These are phyloP conservation scores for Pogona vitticeps DNA, from an alignment of 2,113 vertebrate genomes.

Conservation along the genomic window DNA sequence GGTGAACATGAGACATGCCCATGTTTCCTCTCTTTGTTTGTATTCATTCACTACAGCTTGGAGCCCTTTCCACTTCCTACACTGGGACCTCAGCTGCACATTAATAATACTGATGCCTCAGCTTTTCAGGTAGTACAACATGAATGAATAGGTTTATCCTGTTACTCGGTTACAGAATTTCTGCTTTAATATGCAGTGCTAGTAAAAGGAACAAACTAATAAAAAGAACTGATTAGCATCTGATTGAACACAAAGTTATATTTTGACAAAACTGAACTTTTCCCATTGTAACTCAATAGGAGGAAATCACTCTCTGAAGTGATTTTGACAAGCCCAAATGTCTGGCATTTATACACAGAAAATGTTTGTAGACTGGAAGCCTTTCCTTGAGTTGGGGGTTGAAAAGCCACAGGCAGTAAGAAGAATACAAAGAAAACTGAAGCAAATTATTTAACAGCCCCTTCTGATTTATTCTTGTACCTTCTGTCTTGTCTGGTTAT, in stretches of 20 bases:
- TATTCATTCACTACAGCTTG: slow-evolving; percentile 15
- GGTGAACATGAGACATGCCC: slow-evolving; percentile 12
- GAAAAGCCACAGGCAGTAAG: not conserved
- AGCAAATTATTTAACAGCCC: not conserved
- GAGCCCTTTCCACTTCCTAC: slow-evolving; percentile 27
- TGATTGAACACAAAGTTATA: not conserved
- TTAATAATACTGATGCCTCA: not conserved
- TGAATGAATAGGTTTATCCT: not conserved
- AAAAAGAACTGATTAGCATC: not conserved
- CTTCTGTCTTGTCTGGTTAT: not conserved
- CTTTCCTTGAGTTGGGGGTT: not conserved
- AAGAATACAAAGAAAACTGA: not conserved
- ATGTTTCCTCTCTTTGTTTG: slow-evolving; percentile 20
- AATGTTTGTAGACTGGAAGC: not conserved
- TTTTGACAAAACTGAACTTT: slow-evolving; percentile 27
- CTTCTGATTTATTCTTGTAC: not conserved
- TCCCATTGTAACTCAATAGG: not conserved
- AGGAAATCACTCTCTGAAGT: not conserved
- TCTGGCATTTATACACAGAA: not conserved
- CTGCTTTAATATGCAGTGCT: not conserved
- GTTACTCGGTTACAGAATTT: not conserved
- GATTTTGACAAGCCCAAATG: not conserved
- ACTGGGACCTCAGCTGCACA: slow-evolving; percentile 9
- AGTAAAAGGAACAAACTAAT: accelerated
- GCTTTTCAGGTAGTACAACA: slow-evolving; percentile 14